phyloP scores from a whole-genome alignment of 1,140 invertebrate species.

The Nephotettix cincticeps region DNA sequence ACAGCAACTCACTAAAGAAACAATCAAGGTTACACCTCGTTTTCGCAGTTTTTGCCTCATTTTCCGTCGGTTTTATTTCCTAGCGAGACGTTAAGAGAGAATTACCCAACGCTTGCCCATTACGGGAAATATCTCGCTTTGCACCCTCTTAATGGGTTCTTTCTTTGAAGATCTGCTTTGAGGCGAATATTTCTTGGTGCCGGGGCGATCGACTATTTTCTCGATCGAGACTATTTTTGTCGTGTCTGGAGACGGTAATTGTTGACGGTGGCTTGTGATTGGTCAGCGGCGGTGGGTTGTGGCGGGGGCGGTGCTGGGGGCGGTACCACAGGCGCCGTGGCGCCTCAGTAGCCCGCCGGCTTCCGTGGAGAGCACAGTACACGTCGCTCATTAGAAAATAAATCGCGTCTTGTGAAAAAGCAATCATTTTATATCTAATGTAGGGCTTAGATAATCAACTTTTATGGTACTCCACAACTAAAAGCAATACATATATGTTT shows the following conservation, averaged over 20 bases:
- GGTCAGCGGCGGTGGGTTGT: neutral
- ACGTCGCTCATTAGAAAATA: neutral
- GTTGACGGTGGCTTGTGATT: neutral
- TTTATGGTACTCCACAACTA: too few species aligned
- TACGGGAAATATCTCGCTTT: conserved; percentile 3
- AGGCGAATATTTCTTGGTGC: conserved; percentile 7
- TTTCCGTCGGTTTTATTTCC: conserved; percentile 20
- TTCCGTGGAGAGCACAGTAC: neutral
- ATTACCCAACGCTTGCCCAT: conserved; percentile 3
- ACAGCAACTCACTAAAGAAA: too few species aligned
- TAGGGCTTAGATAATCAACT: too few species aligned
- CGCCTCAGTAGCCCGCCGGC: conserved; percentile 15
- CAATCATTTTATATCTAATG: too few species aligned
- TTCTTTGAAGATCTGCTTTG: conserved; percentile 15
- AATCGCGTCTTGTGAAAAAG: too few species aligned
- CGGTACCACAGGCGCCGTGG: neutral
- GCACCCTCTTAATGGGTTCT: neutral
- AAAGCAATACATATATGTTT: too few species aligned
- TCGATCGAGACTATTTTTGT: conserved; percentile 11
- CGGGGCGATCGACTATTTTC: conserved; percentile 11
- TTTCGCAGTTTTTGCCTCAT: conserved; percentile 4
- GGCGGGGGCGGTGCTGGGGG: neutral
- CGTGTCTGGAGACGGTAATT: neutral
- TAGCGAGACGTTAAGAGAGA: conserved; percentile 14
- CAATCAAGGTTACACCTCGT: neutral